Evolutionary conservation across 2,888 invertebrate species (phyloP).

Genomic region (Drosophila nr. fundita): DNA sequence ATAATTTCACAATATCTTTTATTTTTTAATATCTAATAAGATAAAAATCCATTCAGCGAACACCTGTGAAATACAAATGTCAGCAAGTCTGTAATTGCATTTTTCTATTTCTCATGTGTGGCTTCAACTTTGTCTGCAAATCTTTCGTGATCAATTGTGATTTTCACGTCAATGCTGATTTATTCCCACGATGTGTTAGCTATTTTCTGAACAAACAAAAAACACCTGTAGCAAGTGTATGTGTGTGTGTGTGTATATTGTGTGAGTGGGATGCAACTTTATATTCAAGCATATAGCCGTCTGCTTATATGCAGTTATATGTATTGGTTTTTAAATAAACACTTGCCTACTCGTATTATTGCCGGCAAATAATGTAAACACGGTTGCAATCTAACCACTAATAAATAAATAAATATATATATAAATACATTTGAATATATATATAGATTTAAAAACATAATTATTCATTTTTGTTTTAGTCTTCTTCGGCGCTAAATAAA

Average conservation of each 20-base stretch:
- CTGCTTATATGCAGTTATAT: neutral
- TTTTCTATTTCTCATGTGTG: neutral
- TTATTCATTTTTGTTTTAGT: no score
- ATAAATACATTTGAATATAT: neutral
- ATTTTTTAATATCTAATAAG: neutral
- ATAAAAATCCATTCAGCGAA: neutral
- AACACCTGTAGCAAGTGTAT: neutral
- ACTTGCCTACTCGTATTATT: neutral
- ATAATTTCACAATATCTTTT: constrained; percentile 2
- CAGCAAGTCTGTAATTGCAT: neutral
- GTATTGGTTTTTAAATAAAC: constrained; percentile 3
- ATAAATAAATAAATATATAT: constrained; percentile 1
- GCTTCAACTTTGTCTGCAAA: constrained; percentile 12
- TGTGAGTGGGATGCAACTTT: constrained; percentile 2
- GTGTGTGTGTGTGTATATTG: neutral
- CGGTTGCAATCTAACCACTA: constrained; percentile 1
- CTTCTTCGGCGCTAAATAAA: no score
- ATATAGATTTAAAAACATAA: neutral
- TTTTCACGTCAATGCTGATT: neutral
- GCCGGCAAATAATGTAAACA: constrained; percentile 28
- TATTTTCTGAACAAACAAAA: neutral
- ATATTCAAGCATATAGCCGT: neutral
- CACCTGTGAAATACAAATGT: constrained; percentile 3
- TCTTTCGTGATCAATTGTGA: neutral
- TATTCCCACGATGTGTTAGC: neutral